phyloP scores from a whole-genome alignment of 2,113 vertebrate species.

The Danio rerio region DNA sequence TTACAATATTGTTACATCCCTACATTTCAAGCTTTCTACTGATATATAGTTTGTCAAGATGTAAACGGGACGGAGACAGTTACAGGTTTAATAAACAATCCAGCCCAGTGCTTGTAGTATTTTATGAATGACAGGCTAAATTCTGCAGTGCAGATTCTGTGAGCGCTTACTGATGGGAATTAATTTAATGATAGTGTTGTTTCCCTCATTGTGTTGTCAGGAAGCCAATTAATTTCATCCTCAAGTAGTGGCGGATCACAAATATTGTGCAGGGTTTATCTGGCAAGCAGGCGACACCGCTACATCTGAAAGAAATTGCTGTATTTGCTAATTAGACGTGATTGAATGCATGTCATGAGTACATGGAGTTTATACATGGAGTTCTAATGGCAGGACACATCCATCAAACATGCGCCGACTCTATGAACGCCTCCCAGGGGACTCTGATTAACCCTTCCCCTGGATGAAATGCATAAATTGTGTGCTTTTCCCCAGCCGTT shows the following conservation, averaged over 20 bases:
- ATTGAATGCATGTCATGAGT: slow-evolving; percentile 38
- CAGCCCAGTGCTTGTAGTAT: neutral
- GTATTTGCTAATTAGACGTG: slow-evolving; percentile 49
- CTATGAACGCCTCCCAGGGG: slow-evolving; percentile 2
- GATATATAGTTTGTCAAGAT: too few species aligned
- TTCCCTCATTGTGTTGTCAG: slow-evolving; percentile 18
- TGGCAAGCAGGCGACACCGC: neutral
- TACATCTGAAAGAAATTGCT: slow-evolving; percentile 29
- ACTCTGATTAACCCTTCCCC: slow-evolving; percentile 33
- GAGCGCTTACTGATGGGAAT: neutral
- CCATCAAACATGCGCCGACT: slow-evolving; percentile 33
- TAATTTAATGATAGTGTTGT: slow-evolving; percentile 21
- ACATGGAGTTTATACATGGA: slow-evolving; percentile 1
- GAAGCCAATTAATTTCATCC: slow-evolving; percentile 51
- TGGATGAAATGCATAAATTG: slow-evolving; percentile 18
- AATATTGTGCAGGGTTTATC: slow-evolving; percentile 31
- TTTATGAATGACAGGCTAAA: neutral
- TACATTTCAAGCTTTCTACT: too few species aligned
- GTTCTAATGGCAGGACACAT: slow-evolving; percentile 39
- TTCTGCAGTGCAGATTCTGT: neutral
- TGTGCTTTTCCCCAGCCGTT: neutral
- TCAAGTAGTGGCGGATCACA: slow-evolving; percentile 30
- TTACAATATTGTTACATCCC: too few species aligned
- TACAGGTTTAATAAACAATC: neutral
- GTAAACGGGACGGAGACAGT: too few species aligned